Evolutionary conservation across 2,888 invertebrate genomes (phyloP).

Genomic region (Acleris holmiana): DNA sequence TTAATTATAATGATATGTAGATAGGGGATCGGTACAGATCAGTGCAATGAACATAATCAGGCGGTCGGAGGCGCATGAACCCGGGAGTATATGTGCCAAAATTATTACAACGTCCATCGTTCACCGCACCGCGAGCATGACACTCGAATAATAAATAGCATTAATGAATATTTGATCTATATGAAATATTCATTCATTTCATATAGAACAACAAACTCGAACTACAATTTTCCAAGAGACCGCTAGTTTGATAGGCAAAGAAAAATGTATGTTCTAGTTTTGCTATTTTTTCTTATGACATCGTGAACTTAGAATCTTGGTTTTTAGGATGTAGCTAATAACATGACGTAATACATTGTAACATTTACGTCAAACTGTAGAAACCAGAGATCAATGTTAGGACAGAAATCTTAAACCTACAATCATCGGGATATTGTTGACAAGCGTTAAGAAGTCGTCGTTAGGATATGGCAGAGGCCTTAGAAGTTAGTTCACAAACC

Average conservation of each 20-base stretch:
- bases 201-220: too few relatives aligned
- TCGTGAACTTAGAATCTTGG: too few relatives aligned
- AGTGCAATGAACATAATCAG: conserved; percentile 5
- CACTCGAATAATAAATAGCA: conserved; percentile 26
- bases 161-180: conserved; percentile 11
- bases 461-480: too few relatives aligned
- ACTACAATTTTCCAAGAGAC: conserved; percentile 15
- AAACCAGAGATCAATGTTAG: too few relatives aligned
- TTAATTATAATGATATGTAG: too few relatives aligned
- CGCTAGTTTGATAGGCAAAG: not conserved
- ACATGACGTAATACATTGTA: too few relatives aligned
- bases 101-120: conserved; percentile 20
- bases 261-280: not conserved
- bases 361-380: not conserved
- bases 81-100: conserved; percentile 29
- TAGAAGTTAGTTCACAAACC: too few relatives aligned
- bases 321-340: too few relatives aligned
- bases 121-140: conserved; percentile 17
- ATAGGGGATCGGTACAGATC: conserved; percentile 8
- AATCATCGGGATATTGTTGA: too few relatives aligned
- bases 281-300: not conserved
- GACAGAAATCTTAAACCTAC: too few relatives aligned
- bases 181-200: too few relatives aligned
- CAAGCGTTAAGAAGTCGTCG: too few relatives aligned
- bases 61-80: conserved; percentile 12